Evolutionary conservation across 1,140 invertebrate species (phyloP), one percentile per base, ranked within the genome.

Genomic region (Brachionus sp.): DNA sequence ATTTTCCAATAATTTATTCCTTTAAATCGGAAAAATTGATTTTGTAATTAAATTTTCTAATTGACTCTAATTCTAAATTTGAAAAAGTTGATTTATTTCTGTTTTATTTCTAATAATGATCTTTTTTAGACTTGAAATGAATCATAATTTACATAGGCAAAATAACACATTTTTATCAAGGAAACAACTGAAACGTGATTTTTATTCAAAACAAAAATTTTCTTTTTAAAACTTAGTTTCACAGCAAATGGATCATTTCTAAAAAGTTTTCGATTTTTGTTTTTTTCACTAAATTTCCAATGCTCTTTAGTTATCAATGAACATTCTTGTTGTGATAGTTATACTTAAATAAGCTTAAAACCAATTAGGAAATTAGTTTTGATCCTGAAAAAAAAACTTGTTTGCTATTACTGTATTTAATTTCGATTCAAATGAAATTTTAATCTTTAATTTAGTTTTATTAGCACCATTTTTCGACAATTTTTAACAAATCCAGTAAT

Each of bases 361-460:
- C 50, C 50, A 57, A 57, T 57, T 57, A 57, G 19, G 50, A 57
- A 57, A 57, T 57, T 57, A 57, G 50, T 57, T 57, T 57, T n/a
- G 50, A 57, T 57, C 19, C n/a, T 9, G 5, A 19, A 3, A 57
- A 57, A 0, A 29, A 53, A 50, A 57, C 50, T 57, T 25, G 50
- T 19, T 57, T 57, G 50, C 50, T 57, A 25, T 57, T 57, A 57
- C n/a, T 57, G 50, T 57, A 57, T 57, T 57, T 57, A 57, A 25
- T 57, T 23, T 57, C n/a, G 50, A 19, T 16, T 57, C 19, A 23
- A 57, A 9, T 7, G 50, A 57, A 57, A 57, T 57, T 25, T 57
- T 66, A 66, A 66, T 66, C 64, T 66, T 66, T 66, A 66, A 66
- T 37, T 66, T 66, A 37, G 64, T 66, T 66, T 66, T 66, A 66